phyloP scores from a whole-genome alignment of 1,140 invertebrate species.

The Heterodera carotae region DNA sequence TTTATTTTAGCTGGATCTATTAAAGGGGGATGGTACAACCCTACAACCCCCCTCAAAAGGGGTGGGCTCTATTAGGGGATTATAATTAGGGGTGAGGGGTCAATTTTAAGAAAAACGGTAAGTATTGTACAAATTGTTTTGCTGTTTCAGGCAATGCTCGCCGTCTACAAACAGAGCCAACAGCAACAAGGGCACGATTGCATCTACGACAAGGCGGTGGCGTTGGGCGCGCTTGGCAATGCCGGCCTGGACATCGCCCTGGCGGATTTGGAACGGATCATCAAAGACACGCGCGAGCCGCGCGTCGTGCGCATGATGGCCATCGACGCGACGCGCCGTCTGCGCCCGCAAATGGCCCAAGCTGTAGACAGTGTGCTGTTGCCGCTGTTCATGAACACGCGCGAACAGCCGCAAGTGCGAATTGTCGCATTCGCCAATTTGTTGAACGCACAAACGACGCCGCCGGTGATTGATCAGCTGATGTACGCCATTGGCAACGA shows the following conservation, averaged over 20 bases:
- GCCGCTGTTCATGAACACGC: conserved; percentile 56
- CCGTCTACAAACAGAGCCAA: conserved; percentile 34
- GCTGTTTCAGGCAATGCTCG: conserved; percentile 45
- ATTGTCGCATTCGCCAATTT: conserved; percentile 54
- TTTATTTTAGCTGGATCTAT: too few species aligned
- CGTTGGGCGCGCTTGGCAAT: conserved; percentile 55
- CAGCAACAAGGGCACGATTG: conserved; percentile 23
- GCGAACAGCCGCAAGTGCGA: conserved; percentile 54
- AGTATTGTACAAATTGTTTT: conserved; percentile 21
- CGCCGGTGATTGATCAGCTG: conserved; percentile 56
- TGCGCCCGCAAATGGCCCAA: conserved; percentile 49
- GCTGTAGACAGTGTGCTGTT: conserved; percentile 55
- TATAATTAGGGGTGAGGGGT: too few species aligned
- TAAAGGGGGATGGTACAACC: too few species aligned
- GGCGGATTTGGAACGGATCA: conserved; percentile 54
- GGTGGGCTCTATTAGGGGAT: too few species aligned
- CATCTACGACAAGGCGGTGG: conserved; percentile 57
- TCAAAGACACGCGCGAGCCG: conserved; percentile 40
- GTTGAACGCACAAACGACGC: conserved; percentile 49
- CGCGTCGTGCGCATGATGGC: conserved; percentile 54
- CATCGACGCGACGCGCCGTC: conserved; percentile 57
- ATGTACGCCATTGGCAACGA: conserved; percentile 45
- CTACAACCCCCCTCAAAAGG: too few species aligned
- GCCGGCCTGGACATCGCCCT: conserved; percentile 56
- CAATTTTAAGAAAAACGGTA: too few species aligned